These are phyloP conservation scores for Eubasilissa splendida DNA, from an alignment of 2,888 invertebrate genomes.

Conservation along the genomic window DNA sequence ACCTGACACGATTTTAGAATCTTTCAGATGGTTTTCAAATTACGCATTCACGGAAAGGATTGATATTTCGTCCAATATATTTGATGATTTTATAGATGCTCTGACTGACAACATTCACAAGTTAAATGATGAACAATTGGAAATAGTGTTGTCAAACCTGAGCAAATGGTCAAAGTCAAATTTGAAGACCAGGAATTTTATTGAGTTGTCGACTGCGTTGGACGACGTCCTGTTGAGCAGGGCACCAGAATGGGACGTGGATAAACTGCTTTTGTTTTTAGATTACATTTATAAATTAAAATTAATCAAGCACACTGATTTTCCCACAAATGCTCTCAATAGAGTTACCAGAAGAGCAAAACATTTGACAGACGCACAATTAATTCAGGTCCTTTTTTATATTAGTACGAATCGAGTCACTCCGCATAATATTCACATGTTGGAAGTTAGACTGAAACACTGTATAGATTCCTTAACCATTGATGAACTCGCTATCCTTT, in stretches of 20 bases:
- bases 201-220: constrained; percentile 21
- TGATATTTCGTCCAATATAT: constrained; percentile 33
- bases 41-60: constrained; percentile 5
- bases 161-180: constrained; percentile 11
- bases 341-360: constrained; percentile 6
- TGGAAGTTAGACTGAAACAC: constrained; percentile 12
- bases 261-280: constrained; percentile 12
- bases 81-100: constrained; percentile 19
- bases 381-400: constrained; percentile 9
- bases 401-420: not conserved
- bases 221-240: constrained; percentile 2
- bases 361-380: constrained; percentile 6
- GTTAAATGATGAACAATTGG: constrained; percentile 12
- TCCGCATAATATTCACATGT: constrained; percentile 6
- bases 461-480: constrained; percentile 2
- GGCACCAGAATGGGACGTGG: not conserved
- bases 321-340: not conserved
- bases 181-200: constrained; percentile 11
- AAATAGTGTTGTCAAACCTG: constrained; percentile 17
- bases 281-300: constrained; percentile 10
- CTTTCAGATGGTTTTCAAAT: constrained; percentile 29
- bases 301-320: not conserved
- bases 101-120: constrained; percentile 25
- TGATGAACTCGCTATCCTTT: constrained; percentile 10
- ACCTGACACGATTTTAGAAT: not conserved